These are phyloP conservation scores for Sinopyrophorus schimmeli DNA, from an alignment of 2,888 invertebrate species.

Conservation along the genomic window DNA sequence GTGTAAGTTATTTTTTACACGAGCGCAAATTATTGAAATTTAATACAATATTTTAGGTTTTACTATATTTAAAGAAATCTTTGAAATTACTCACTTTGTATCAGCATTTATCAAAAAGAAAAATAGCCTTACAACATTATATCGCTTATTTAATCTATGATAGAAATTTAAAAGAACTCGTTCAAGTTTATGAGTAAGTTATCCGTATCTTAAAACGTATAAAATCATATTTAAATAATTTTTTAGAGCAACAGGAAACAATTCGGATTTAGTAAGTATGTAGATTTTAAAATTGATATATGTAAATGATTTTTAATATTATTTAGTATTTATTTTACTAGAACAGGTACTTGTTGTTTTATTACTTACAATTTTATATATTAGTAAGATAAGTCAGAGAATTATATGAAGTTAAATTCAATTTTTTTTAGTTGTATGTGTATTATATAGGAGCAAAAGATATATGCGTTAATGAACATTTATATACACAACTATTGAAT, in stretches of 20 bases:
- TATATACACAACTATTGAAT: constrained; percentile 41
- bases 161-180: constrained; percentile 68
- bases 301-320: too few relatives aligned
- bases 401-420: too few relatives aligned
- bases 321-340: too few relatives aligned
- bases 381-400: too few relatives aligned
- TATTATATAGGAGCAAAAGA: constrained; percentile 45
- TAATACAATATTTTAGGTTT: constrained; percentile 61
- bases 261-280: constrained; percentile 43
- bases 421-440: constrained; percentile 42
- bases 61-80: constrained; percentile 74
- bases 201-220: constrained; percentile 11
- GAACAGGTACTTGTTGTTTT: too few relatives aligned
- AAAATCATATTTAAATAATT: neutral
- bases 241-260: constrained; percentile 48
- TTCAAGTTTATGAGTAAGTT: constrained; percentile 74
- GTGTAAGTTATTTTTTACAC: constrained; percentile 54
- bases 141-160: constrained; percentile 71
- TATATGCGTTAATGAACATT: constrained; percentile 36
- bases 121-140: constrained; percentile 74
- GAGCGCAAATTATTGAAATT: constrained; percentile 20
- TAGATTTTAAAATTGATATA: too few relatives aligned
- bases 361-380: too few relatives aligned
- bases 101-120: constrained; percentile 68
- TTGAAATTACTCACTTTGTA: constrained; percentile 72